Percentiles rank a stretch among this genome's conserved stretches.
phyloP scores from a whole-genome alignment of 2,797 vertebrate species.

The Dipus sagitta region DNA sequence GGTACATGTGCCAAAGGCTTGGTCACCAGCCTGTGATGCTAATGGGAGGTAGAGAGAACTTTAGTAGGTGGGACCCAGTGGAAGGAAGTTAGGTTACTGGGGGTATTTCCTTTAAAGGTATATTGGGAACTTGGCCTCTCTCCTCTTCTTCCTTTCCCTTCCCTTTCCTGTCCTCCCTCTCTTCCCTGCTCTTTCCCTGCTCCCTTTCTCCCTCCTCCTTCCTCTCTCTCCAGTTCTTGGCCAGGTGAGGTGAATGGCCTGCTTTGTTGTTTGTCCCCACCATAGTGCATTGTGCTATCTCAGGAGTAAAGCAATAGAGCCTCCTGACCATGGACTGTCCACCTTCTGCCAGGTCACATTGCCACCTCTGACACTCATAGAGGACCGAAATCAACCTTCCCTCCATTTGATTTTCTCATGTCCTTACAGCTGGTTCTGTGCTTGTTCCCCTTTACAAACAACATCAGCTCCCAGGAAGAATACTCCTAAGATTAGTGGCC shows the following conservation, averaged over 20 bases:
- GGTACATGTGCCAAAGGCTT: neutral
- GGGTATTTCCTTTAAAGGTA: too few relatives aligned
- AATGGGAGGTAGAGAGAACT: neutral
- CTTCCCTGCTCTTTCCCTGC: too few relatives aligned
- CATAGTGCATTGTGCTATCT: too few relatives aligned
- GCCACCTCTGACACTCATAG: too few relatives aligned
- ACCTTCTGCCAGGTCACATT: too few relatives aligned
- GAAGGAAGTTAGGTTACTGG: too few relatives aligned
- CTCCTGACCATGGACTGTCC: too few relatives aligned
- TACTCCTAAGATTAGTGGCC: neutral
- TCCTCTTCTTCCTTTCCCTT: too few relatives aligned
- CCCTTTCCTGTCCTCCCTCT: too few relatives aligned
- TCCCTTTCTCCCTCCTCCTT: too few relatives aligned
- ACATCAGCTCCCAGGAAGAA: neutral
- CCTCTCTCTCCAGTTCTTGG: neutral
- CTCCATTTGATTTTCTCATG: neutral
- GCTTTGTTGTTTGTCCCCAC: neutral
- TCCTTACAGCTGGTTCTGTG: neutral
- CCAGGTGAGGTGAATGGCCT: neutral
- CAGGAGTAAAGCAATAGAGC: too few relatives aligned
- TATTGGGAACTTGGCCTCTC: neutral
- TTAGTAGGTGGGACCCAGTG: neutral
- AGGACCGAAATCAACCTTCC: neutral
- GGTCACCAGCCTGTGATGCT: neutral
- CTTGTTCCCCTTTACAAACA: neutral